These are phyloP conservation scores for Phlogophora meticulosa DNA, from an alignment of 2,888 invertebrate genomes.

Conservation along the genomic window DNA sequence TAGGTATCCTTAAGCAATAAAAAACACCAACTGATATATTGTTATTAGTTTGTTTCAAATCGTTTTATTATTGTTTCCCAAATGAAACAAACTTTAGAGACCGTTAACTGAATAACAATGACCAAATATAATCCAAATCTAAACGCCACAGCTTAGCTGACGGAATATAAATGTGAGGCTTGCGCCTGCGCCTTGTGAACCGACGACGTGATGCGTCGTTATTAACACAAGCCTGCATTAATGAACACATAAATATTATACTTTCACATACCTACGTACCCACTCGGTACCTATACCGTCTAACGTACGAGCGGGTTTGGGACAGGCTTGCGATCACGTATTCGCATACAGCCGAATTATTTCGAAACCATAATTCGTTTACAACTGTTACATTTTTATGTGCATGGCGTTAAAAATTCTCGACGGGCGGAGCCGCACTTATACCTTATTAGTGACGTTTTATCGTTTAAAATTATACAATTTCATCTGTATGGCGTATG, in stretches of 20 bases:
- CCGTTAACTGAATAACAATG: slow-evolving; percentile 87
- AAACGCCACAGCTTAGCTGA: slow-evolving; percentile 85
- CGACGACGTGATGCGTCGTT: slow-evolving; percentile 89
- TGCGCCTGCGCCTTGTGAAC: slow-evolving; percentile 88
- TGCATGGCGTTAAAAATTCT: slow-evolving; percentile 78
- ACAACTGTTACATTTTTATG: slow-evolving; percentile 81
- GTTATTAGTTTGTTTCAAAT: slow-evolving; percentile 74
- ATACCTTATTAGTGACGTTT: slow-evolving; percentile 86
- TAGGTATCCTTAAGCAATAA: slow-evolving; percentile 52
- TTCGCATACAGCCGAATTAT: slow-evolving; percentile 77
- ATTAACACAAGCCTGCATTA: slow-evolving; percentile 88
- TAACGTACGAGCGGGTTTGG: slow-evolving; percentile 55
- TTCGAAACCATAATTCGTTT: slow-evolving; percentile 78
- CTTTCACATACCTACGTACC: slow-evolving; percentile 76
- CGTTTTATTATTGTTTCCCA: slow-evolving; percentile 84
- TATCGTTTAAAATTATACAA: slow-evolving; percentile 87
- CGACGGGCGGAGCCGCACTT: slow-evolving; percentile 79
- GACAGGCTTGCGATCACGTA: slow-evolving; percentile 70
- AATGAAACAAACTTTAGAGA: slow-evolving; percentile 84
- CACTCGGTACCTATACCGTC: slow-evolving; percentile 28
- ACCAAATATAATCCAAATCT: slow-evolving; percentile 90
- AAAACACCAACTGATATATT: slow-evolving; percentile 58
- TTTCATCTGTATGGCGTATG: slow-evolving; percentile 87
- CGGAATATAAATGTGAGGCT: slow-evolving; percentile 87
- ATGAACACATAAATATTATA: slow-evolving; percentile 86